A percentile compares a stretch with the other conserved stretches of the same genome.
Conservation (phyloP, 2,888 invertebrate genomes). For the Uloborus plumipes region DNA sequence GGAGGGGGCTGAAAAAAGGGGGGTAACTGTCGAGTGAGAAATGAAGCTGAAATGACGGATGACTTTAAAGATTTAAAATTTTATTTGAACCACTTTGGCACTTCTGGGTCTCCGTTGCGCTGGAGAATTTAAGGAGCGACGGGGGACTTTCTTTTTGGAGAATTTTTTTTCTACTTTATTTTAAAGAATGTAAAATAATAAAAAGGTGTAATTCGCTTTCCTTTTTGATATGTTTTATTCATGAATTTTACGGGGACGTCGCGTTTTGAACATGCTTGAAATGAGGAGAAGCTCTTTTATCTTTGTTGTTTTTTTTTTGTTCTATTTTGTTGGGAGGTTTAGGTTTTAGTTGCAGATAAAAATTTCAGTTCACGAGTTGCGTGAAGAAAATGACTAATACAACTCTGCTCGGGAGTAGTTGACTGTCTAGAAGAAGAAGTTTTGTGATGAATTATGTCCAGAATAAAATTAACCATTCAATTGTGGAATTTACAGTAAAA, state of each 20-base stretch:
- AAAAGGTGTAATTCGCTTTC: constrained; percentile 44
- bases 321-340: constrained; percentile 13
- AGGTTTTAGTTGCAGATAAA: constrained; percentile 27
- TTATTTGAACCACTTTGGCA: constrained; percentile 58
- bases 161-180: constrained; percentile 6
- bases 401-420: too few species aligned
- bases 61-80: constrained; percentile 62
- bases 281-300: constrained; percentile 24
- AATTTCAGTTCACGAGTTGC: constrained; percentile 51
- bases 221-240: constrained; percentile 59
- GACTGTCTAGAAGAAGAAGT: too few species aligned
- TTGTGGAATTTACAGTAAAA: too few species aligned
- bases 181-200: constrained; percentile 21
- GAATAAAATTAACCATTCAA: too few species aligned
- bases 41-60: constrained; percentile 61
- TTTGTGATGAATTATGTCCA: too few species aligned
- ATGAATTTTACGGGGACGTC: constrained; percentile 54
- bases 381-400: not conserved
- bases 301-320: constrained; percentile 10
- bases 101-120: constrained; percentile 16
- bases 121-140: constrained; percentile 46
- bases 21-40: constrained; percentile 54
- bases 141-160: constrained; percentile 28
- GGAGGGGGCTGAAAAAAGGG: constrained; percentile 20
- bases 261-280: constrained; percentile 14